Percentiles rank a stretch among this genome's conserved stretches.
Conservation (phyloP, 2,113 vertebrate genomes). For the Eolophus roseicapilla region DNA sequence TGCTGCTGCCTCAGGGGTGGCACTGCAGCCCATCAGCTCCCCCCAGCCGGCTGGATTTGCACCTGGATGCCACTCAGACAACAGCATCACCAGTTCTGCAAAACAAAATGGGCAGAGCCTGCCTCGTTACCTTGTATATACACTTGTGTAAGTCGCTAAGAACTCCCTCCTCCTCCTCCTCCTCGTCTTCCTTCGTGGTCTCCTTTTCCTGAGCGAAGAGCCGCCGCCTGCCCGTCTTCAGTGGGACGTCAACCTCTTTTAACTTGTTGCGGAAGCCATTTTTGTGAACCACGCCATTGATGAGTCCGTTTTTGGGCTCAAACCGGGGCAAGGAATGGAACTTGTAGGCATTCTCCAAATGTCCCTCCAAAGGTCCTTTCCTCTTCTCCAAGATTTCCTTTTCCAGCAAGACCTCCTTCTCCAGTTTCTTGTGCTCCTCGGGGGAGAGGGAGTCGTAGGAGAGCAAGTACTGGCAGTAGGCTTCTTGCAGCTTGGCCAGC, state of each 20-base stretch:
- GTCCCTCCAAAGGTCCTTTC: constrained; percentile 93
- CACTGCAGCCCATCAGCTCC: neutral
- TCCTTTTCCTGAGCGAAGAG: constrained; percentile 99
- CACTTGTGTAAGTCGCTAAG: constrained; percentile 98
- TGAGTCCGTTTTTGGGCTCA: constrained; percentile 90
- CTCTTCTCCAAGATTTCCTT: constrained; percentile 92
- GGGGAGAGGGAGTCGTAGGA: constrained; percentile 92
- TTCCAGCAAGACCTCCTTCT: constrained; percentile 91
- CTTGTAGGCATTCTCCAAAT: constrained; percentile 80
- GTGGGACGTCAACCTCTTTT: constrained; percentile 86
- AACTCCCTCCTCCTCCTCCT: constrained; percentile 81
- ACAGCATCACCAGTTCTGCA: neutral
- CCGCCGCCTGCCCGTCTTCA: constrained; percentile 91
- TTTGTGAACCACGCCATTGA: constrained; percentile 83
- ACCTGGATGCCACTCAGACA: fast-evolving
- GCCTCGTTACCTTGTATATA: constrained; percentile 89
- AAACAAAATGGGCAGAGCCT: neutral
- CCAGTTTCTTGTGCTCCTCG: constrained; percentile 89
- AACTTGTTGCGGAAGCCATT: constrained; percentile 90
- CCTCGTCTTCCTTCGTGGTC: constrained; percentile 84
- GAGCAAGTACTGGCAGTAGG: constrained; percentile 98
- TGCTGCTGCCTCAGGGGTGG: neutral
- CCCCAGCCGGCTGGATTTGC: neutral
- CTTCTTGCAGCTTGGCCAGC: constrained; percentile 98
- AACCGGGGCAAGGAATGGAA: constrained; percentile 91